Evolutionary conservation across 2,797 vertebrate genomes (phyloP), one percentile per base, ranked within the genome.

Genomic region (Cuniculus paca): DNA sequence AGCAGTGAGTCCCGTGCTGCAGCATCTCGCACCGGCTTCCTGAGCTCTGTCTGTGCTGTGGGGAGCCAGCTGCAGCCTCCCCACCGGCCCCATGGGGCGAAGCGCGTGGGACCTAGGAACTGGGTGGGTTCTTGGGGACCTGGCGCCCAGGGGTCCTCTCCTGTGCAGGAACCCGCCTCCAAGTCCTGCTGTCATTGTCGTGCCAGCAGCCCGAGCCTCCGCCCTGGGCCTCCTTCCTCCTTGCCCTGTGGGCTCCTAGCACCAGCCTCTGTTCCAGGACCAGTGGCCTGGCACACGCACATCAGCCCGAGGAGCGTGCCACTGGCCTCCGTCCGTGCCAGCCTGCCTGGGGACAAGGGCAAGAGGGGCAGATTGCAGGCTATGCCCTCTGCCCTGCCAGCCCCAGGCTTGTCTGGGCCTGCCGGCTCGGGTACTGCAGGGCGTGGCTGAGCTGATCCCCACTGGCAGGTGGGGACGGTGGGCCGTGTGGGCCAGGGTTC

Each of bases 341-440:
- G 4, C 54, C 93, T 48, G 34, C 92, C 65, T 79, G 61, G 81
- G 89, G 84, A 93, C 85, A 48, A 75, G 36, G 91, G 61, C 93
- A 90, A 39, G 95, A 96, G 96, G 60, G 89, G 89, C 96, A 97
- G 97, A 96, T 95, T 82, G 42, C 13, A 0, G 79, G 78, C 39
- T 5, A 0, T n/a, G 34, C 84, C 83, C 68, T 84, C 56, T 0
- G 6, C 72, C 90, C 91, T 54, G 22, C 95, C 68, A 58, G 78
- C 98, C 22, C 11, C 48, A 80, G 98, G 98, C 99, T 99, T 98
- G 99, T 97, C 98, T 52, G 82, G 98, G 95, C 99, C 98, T 95
- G 99, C 97, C 97, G 48, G 88, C 96, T 77, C 78, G 96, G 94
- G 97, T 96, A 94, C 94, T 91, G 93, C 78, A 88, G 80, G 88